phyloP scores from a whole-genome alignment of 2,888 invertebrate genomes.

The Tortricodes alternella region DNA sequence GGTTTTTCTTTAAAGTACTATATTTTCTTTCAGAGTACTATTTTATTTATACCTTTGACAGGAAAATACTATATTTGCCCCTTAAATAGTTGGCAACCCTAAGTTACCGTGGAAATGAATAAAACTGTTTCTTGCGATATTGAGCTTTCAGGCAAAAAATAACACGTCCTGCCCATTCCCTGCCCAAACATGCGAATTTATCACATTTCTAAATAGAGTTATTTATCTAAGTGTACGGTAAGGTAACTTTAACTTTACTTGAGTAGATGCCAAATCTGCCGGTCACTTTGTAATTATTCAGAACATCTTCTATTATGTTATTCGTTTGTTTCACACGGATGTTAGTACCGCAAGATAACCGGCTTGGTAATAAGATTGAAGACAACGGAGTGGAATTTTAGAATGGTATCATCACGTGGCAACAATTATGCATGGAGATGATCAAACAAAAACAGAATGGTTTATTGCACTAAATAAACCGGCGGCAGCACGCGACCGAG shows the following conservation, averaged over 20 bases:
- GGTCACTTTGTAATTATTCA: conserved; percentile 11
- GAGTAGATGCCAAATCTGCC: background rate
- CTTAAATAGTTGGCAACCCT: too few relatives aligned
- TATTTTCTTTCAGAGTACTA: conserved; percentile 7
- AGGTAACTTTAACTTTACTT: conserved; percentile 1
- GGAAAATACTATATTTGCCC: too few relatives aligned
- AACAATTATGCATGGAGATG: conserved; percentile 16
- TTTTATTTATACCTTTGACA: too few relatives aligned
- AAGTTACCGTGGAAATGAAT: too few relatives aligned
- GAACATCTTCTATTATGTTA: background rate
- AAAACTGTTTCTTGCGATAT: too few relatives aligned
- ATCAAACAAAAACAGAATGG: conserved; percentile 30
- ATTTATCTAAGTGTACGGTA: too few relatives aligned
- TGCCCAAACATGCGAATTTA: too few relatives aligned
- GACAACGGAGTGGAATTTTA: conserved; percentile 14
- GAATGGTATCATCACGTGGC: conserved; percentile 9
- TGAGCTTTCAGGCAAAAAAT: too few relatives aligned
- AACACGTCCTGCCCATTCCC: too few relatives aligned
- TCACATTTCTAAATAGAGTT: conserved; percentile 17
- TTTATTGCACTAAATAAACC: conserved; percentile 41
- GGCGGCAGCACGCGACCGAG: conserved; percentile 52
- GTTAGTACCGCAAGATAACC: conserved; percentile 12
- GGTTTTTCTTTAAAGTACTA: too few relatives aligned
- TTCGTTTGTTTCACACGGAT: conserved; percentile 8
- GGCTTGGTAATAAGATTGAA: conserved; percentile 13